Conservation (phyloP, 2,113 vertebrate genomes). For the Ptilonorhynchus violaceus region DNA sequence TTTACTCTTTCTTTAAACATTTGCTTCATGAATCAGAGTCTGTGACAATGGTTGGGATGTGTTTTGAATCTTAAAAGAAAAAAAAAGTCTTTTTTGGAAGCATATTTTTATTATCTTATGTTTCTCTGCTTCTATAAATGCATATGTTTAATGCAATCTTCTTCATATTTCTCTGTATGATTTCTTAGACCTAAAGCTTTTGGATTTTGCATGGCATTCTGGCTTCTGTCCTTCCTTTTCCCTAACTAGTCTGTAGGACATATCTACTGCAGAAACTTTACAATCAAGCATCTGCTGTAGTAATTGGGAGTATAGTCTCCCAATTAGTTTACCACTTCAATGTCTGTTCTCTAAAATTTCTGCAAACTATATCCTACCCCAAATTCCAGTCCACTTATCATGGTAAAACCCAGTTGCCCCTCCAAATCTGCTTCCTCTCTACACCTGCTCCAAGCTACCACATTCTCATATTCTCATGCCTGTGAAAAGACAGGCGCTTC, state of each 20-base stretch:
- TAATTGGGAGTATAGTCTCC: background rate
- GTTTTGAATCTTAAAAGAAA: background rate
- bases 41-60: background rate
- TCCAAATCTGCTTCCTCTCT: background rate
- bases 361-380: background rate
- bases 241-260: background rate
- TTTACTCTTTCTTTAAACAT: background rate
- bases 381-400: background rate
- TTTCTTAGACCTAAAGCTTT: background rate
- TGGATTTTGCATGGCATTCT: background rate
- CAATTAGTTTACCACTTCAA: background rate
- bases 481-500: background rate
- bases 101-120: background rate
- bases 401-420: fast-evolving
- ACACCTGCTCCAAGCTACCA: background rate
- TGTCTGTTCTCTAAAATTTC: background rate
- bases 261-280: background rate
- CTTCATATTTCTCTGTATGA: background rate
- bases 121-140: background rate
- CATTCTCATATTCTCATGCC: background rate
- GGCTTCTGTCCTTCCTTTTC: background rate
- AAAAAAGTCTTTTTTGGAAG: background rate
- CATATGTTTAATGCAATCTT: background rate
- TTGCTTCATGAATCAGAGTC: background rate
- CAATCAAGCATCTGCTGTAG: background rate